Evolutionary conservation across 2,113 vertebrate genomes (phyloP).

Genomic region (Rhegmatorhina hoffmannsi): DNA sequence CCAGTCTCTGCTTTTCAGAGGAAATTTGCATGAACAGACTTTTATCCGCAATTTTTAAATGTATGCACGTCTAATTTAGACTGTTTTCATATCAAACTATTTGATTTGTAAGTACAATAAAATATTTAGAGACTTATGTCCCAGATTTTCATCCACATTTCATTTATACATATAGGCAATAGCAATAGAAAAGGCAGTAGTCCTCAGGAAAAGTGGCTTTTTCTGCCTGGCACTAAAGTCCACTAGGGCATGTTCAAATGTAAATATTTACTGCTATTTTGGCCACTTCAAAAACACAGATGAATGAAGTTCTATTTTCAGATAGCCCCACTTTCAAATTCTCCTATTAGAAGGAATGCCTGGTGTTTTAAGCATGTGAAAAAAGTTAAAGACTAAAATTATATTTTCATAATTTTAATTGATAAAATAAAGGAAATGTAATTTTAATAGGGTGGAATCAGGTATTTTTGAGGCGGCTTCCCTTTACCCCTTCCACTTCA

Average conservation of each 20-base stretch:
- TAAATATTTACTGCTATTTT: conserved; percentile 34
- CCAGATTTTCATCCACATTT: neutral
- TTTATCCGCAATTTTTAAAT: neutral
- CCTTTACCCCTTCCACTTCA: neutral
- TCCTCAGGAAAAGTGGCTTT: neutral
- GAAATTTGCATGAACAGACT: neutral
- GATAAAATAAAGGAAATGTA: neutral
- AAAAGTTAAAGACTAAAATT: neutral
- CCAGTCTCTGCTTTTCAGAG: neutral
- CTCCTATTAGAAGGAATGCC: neutral
- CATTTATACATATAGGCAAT: neutral
- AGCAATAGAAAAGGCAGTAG: neutral
- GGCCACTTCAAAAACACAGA: neutral
- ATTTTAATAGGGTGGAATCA: neutral
- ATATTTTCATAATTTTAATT: neutral
- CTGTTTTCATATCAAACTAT: neutral
- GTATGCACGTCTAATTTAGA: neutral
- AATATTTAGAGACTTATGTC: neutral
- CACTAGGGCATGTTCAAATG: conserved; percentile 1
- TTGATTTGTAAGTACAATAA: neutral
- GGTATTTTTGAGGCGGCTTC: neutral
- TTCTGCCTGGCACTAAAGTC: neutral
- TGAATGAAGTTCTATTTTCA: conserved; percentile 15
- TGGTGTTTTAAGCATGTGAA: neutral
- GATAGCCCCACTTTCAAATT: neutral